Base-by-base conservation (phyloP, 1,140 invertebrate species). In the Acyrthosiphon pisum region DNA sequence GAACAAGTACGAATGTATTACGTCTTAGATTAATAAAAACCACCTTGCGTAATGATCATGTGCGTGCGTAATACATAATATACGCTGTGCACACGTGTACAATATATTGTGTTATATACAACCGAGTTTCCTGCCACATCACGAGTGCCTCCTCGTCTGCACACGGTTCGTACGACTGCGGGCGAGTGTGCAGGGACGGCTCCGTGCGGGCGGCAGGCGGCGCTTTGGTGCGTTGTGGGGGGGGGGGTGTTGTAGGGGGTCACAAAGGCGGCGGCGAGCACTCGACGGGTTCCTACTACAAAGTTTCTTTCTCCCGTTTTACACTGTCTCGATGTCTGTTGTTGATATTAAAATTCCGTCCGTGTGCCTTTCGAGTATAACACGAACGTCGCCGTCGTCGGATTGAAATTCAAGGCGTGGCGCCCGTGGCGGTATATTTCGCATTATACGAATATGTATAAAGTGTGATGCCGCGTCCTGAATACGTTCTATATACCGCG, bases 401-500 rank as follows among this genome's bases (percentile, higher is more conserved):
- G 91, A 93, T 93, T 93, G 81, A 93, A 93, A 93, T 93, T 93
- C 81, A 86, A 93, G 81, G 91, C 91, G 91, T 93, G 91, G 91
- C 76, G 37, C 35, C 30, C 91, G 91, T 93, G 91, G 91, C 76
- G 37, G 48, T 41, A 86, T 76, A 91, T 84, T 83, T 93, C 91
- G 81, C 35, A 84, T 93, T 53, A 86, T 86, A 93, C 68, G 68
- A 83, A 92, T 53, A 76, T 91, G 46, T 92, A 92, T 92, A 93
- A 56, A 93, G 46, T 83, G 35, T 93, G 60, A 37, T 37, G 26
- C 46, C 20, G 20, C 30, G 46, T 92, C 41, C 91, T 84, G 91
- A 86, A 86, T 86, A 93, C 91, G 48, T 92, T 84, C 35, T 41
- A 37, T 22, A 84, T 37, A 30, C 22, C 87, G 18, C 87, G 18